A percentile compares a stretch with the other conserved stretches of the same genome.
These are phyloP conservation scores for Beris chalybata DNA, from an alignment of 2,888 invertebrate species.

Conservation along the genomic window DNA sequence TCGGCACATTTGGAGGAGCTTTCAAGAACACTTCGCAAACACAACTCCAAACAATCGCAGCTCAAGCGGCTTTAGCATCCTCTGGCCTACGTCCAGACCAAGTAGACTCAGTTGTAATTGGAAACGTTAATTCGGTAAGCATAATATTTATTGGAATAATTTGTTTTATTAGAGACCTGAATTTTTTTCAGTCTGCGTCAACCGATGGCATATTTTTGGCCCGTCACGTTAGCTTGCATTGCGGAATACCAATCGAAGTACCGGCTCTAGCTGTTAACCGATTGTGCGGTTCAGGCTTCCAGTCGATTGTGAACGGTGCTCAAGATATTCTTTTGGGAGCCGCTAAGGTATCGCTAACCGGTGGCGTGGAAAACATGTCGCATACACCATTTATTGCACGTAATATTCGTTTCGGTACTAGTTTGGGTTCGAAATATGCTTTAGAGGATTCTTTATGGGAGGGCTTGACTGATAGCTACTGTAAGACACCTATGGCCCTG, in stretches of 20 bases:
- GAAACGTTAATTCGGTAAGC: constrained; percentile 84
- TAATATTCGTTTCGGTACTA: constrained; percentile 84
- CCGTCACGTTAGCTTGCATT: constrained; percentile 82
- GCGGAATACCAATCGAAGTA: constrained; percentile 80
- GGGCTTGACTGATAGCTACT: constrained; percentile 83
- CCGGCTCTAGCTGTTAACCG: constrained; percentile 90
- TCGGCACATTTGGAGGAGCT: constrained; percentile 91
- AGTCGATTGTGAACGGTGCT: constrained; percentile 86
- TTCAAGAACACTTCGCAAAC: constrained; percentile 73
- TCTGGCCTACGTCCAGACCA: constrained; percentile 81
- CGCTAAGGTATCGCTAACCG: constrained; percentile 83
- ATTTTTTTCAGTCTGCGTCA: constrained; percentile 65
- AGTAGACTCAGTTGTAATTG: constrained; percentile 87
- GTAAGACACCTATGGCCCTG: constrained; percentile 92
- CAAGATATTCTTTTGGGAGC: constrained; percentile 89
- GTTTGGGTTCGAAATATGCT: constrained; percentile 72
- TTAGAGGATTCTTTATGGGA: constrained; percentile 92
- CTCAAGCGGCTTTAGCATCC: constrained; percentile 75
- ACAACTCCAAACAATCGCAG: constrained; percentile 80
- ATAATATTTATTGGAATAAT: not conserved
- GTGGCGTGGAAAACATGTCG: constrained; percentile 96
- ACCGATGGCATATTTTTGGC: constrained; percentile 84
- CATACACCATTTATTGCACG: constrained; percentile 85
- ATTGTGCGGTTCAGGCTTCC: constrained; percentile 97
- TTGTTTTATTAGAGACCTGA: not conserved